Evolutionary conservation across 2,113 vertebrate genomes (phyloP), one percentile per base, ranked within the genome.

Genomic region (Parus major): DNA sequence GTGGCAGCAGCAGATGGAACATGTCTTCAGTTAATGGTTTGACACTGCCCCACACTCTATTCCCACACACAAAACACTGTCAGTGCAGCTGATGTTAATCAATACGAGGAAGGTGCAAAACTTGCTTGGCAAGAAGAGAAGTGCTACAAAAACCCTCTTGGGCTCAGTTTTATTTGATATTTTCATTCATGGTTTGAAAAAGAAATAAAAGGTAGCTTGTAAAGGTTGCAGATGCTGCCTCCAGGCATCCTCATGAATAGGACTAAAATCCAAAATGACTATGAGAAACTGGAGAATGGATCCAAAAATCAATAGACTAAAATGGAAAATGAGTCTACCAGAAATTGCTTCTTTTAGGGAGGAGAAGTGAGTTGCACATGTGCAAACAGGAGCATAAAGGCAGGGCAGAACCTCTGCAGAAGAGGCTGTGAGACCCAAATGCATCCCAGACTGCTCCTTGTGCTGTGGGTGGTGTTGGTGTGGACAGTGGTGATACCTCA

Each of bases 61-160:
- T 53, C 19, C 59, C 52, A 22, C 11, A n/a, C 1, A 21, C 18
- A 35, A 36, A 66, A 41, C 36, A 33, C 49, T 53, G 33, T 12
- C 68, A n/a, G 12, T 1, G 42, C 1, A 0, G 36, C 60, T 70
- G 69, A 41, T 0, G 0, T 31, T 65, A 44, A 78, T 41, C 0
- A 0, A 18, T 46, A 50, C 0, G 35, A 78, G 39, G 47, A 71
- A 82, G 79, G 65, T 57, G 56, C 46, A 84, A 70, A 91, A 85
- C 44, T 83, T 66, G 50, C 50, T 69, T 68, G 50, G 53, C 39
- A 52, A 73, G 64, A 21, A 41, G 10, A 36, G 5, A 36, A 71
- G 10, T 64, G 91, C 35, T 68, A 50, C 7, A 69, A 78, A 11
- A 90, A 5, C 15, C 52, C 56, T 55, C 47, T 20, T 73, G 59